Base-by-base conservation (phyloP, 2,113 vertebrate genomes). In the Oophaga pumilio region DNA sequence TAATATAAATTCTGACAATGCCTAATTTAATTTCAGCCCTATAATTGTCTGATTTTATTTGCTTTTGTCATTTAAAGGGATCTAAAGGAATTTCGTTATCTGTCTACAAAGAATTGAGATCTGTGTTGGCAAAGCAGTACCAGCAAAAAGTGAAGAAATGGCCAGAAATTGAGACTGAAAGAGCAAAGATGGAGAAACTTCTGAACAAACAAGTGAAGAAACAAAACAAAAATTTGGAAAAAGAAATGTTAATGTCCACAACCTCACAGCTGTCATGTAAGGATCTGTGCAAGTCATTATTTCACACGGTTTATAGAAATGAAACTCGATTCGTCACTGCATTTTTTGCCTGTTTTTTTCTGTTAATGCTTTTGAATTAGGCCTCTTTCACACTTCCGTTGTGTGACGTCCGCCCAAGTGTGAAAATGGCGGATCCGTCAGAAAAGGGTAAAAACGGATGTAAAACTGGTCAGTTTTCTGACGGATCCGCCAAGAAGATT, bases 81-180 rank as follows among this genome's bases (percentile, higher is more conserved):
- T 79, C 86, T 1, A 93, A 91, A 49, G 92, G 93, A 85, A 94
- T 95, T 60, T 68, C 94, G 0, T 24, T 33, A 49, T 84, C 80
- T 71, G 93, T 90, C 28, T 84, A 91, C 59, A 89, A 69, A 82
- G 91, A 76, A 9, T 85, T 96, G 83, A 93, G 89, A 83, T 59
- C 85, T 18, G 18, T 91, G 57, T 20, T 95, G 62, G 89, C 52
- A 83, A 59, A 28, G 2, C 91, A 95, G 62, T 88, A 89, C 59
- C 90, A 93, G 43, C 92, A 92, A 90, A 92, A 86, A 85, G 89
- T 89, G 22, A 90, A 79, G 59, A 90, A 87, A 56, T 91, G 91
- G 85, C 85, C 92, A 0, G 69, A 85, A 62, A 90, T 95, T 11
- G 82, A 89, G 50, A 82, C 9, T 4, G 89, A 93, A 60, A 91